phyloP scores from a whole-genome alignment of 2,797 vertebrate genomes.

The Hydrophis major region DNA sequence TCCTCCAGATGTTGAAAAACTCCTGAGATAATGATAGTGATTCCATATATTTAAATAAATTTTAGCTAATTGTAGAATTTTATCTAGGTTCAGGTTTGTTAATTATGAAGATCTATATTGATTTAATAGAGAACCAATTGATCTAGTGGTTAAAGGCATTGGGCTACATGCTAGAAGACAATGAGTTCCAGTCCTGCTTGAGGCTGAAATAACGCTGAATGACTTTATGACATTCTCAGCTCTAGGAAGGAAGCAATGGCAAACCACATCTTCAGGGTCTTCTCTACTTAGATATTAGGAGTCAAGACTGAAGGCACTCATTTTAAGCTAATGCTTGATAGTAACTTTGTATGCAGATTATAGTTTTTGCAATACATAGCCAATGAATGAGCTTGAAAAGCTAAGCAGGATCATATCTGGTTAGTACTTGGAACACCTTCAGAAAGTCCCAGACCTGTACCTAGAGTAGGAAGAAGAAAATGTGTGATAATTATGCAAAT shows the following conservation, averaged over 20 bases:
- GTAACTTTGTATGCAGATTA: not conserved
- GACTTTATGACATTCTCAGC: not conserved
- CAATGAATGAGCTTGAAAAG: not conserved
- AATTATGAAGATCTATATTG: not conserved
- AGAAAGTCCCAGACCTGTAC: not conserved
- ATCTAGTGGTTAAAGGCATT: not conserved
- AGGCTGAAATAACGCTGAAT: not conserved
- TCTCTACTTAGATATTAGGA: not conserved
- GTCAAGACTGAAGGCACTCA: not conserved
- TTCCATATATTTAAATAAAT: not conserved
- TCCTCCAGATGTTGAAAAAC: not conserved
- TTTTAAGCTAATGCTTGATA: not conserved
- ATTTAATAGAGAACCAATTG: not conserved
- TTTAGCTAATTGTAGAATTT: not conserved
- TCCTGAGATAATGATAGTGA: not conserved
- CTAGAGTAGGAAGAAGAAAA: not conserved
- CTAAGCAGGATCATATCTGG: not conserved
- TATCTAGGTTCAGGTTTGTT: not conserved
- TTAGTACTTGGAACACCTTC: not conserved
- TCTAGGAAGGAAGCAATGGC: not conserved
- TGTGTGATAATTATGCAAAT: not conserved
- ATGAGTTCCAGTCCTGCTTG: not conserved
- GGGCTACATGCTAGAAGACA: not conserved
- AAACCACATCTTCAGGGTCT: not conserved
- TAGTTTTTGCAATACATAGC: not conserved